A percentile compares a stretch with the other conserved stretches of the same genome.
Conservation (phyloP, 2,888 invertebrate genomes). For the Drosophila incognita region DNA sequence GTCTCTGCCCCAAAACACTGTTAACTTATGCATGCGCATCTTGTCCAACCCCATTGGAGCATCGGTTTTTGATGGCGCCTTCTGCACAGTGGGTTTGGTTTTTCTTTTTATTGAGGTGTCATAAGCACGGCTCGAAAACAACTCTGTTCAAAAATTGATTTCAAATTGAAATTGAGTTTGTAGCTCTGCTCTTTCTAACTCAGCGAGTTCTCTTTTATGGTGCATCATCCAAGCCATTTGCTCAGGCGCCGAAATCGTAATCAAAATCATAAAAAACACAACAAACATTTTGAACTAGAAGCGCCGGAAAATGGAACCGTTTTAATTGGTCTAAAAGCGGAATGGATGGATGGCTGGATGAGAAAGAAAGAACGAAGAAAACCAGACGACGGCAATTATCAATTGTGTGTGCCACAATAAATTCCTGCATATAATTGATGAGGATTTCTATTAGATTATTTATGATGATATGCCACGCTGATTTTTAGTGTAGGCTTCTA, state of each 20-base stretch:
- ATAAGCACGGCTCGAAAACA: constrained; percentile 56
- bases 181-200: constrained; percentile 31
- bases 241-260: constrained; percentile 76
- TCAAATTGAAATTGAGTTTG: constrained; percentile 73
- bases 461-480: constrained; percentile 66
- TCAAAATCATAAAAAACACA: constrained; percentile 74
- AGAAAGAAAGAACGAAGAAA: constrained; percentile 10
- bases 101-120: constrained; percentile 76
- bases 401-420: constrained; percentile 75
- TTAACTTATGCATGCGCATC: constrained; percentile 71
- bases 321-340: constrained; percentile 69
- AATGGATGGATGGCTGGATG: background rate
- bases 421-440: constrained; percentile 70
- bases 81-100: constrained; percentile 43
- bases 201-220: constrained; percentile 57
- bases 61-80: constrained; percentile 59
- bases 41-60: constrained; percentile 34
- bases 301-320: constrained; percentile 58
- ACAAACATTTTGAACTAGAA: constrained; percentile 25
- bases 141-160: constrained; percentile 79
- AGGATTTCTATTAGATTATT: constrained; percentile 66
- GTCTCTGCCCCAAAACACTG: constrained; percentile 8
- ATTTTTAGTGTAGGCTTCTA: constrained; percentile 53
- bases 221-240: constrained; percentile 50
- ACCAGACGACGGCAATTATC: constrained; percentile 72